These are phyloP conservation scores for Schizopygopsis malacanthus DNA, from an alignment of 2,797 vertebrate species.

Conservation along the genomic window DNA sequence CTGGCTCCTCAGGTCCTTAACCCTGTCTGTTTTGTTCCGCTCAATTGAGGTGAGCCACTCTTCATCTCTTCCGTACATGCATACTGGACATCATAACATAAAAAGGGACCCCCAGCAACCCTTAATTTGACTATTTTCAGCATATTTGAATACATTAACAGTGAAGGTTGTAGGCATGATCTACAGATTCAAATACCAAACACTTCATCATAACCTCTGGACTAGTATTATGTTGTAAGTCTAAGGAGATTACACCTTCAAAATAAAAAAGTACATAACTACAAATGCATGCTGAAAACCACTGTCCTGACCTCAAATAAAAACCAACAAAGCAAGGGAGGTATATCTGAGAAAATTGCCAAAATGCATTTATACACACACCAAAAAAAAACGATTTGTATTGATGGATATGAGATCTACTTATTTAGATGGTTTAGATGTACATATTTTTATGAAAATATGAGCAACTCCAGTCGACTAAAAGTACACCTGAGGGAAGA, in stretches of 20 bases:
- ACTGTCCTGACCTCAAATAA: not conserved
- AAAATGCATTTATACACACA: not conserved
- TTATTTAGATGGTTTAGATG: not conserved
- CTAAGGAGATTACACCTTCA: not conserved
- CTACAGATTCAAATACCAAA: not conserved
- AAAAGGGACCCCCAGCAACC: not conserved
- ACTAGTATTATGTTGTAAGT: not conserved
- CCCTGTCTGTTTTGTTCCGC: slow-evolving; percentile 34
- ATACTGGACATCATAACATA: slow-evolving; percentile 8
- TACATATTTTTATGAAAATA: not conserved
- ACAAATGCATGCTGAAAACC: not conserved
- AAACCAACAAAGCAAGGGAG: not conserved
- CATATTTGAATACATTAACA: not conserved
- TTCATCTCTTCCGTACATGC: not conserved
- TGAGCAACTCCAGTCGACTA: not conserved
- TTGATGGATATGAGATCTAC: not conserved
- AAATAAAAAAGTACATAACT: not conserved
- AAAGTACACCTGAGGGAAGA: not conserved
- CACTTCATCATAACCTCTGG: not conserved
- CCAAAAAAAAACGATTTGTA: not conserved
- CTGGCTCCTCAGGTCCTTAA: slow-evolving; percentile 12
- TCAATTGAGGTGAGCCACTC: slow-evolving; percentile 30
- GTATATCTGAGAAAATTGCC: no score
- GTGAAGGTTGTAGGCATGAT: not conserved
- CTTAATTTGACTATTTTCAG: slow-evolving; percentile 23